Evolutionary conservation across 2,113 vertebrate genomes (phyloP), one percentile per base, ranked within the genome.

Genomic region (Mellivora capensis): DNA sequence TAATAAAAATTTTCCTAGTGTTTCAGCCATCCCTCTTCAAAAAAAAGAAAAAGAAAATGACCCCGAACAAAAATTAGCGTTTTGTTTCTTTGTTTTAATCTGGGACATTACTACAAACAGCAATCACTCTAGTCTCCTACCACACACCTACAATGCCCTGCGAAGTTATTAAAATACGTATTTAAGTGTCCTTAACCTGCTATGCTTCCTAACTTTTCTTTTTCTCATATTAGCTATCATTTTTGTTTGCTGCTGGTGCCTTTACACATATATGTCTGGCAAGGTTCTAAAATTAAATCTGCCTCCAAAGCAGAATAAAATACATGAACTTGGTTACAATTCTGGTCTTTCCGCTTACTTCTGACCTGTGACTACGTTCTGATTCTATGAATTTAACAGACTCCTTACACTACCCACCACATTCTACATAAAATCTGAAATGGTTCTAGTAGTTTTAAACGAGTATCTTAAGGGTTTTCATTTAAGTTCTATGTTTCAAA

Each of bases 391-490:
- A 62, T 54, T 92, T 93, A 96, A 92, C 47, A 72, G 83, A 91
- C 77, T 90, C 69, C 61, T 25, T 81, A 23, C 10, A 82, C 57
- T 27, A 47, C 42, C 88, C 81, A 89, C 71, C 61, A 90, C 27
- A 82, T 82, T 95, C 84, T 59, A 87, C 52, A 79, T 71, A 96
- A 94, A 96, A 93, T 77, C 47, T 57, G 81, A 95, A 76, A 72
- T 85, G 69, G 54, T 84, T 93, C 96, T 93, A 72, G 80, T 93
- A 90, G 59, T 93, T 93, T 96, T 93, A 97, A 97, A 95, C 67
- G 42, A 92, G 18, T 84, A 94, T 91, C 92, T 81, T 95, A 91
- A 91, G 80, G 89, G 97, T 94, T 96, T 97, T 98, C 49, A 94
- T 61, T 93, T 95, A 94, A 93, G 77, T 81, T 86, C 88, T 94